Base-by-base conservation (phyloP, 2,113 vertebrate species). In the Coryphaenoides rupestris region DNA sequence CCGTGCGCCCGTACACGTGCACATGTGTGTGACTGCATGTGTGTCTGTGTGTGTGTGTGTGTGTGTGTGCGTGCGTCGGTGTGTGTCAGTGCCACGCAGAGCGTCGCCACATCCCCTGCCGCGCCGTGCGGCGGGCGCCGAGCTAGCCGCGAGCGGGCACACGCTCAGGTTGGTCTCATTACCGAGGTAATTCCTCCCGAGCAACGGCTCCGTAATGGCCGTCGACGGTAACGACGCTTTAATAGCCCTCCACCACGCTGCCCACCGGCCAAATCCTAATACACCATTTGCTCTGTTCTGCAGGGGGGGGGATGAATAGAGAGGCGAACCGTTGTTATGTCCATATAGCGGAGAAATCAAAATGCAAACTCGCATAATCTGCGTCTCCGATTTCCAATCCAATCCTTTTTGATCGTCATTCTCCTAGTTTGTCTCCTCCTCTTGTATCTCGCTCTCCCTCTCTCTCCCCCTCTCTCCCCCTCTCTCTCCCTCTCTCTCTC, bases 131-230 rank as follows among this genome's bases (percentile, higher is more conserved):
- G 74, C 70, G 55, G 77, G 73, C 23, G 28, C 70, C 58, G 54
- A 3, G 70, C 63, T 75, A 21, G 72, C 82, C 49, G 55, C 61
- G 12, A 80, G 83, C 85, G 70, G 58, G 72, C 68, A 73, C 69
- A 78, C n/a, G n/a, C 82, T 87, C 88, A 88, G 83, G 87, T 91
- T 84, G 81, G 85, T 88, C 85, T 90, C 86, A 89, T 91, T 92
- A 89, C 74, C 58, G 68, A 77, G 82, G 86, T 90, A 88, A 89
- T 92, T 91, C 88, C 83, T 88, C 82, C 19, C 52, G 78, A 83
- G 83, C 78, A 85, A 89, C 77, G 76, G 77, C 83, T 76, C 72
- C 46, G 64, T 88, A 87, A 89, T 88, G 78, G 76, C 84, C 76
- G 82, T 73, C 83, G 85, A 89, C 84, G 85, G 80, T 90, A 90